phyloP scores from a whole-genome alignment of 2,888 invertebrate species.

The Ommatoiulus sabulosus region DNA sequence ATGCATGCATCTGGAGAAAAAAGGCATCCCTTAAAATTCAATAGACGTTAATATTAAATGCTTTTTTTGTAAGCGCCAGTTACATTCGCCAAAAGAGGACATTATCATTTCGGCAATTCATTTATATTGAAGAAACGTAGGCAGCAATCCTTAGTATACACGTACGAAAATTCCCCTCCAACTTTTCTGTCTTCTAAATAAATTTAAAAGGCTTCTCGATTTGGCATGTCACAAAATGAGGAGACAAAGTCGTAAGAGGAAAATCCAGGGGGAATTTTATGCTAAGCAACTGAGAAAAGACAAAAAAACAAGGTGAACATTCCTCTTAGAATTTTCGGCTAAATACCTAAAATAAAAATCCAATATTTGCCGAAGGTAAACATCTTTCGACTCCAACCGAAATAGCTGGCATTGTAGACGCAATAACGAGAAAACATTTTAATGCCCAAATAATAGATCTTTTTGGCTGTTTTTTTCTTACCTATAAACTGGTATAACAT shows the following conservation, averaged over 20 bases:
- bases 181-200: conserved; percentile 48
- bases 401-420: conserved; percentile 7
- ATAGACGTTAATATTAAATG: conserved; percentile 48
- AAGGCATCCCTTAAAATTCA: conserved; percentile 45
- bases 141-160: conserved; percentile 23
- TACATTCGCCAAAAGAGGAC: conserved; percentile 41
- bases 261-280: conserved; percentile 48
- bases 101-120: conserved; percentile 48
- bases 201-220: conserved; percentile 48
- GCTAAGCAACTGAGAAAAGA: conserved; percentile 38
- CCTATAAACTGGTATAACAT: neutral
- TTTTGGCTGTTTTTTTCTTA: neutral
- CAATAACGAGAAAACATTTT: conserved; percentile 24
- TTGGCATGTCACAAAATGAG: conserved; percentile 47
- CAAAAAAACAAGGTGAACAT: conserved; percentile 47
- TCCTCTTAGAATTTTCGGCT: conserved; percentile 47
- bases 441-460: conserved; percentile 25
- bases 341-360: conserved; percentile 45
- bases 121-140: conserved; percentile 45
- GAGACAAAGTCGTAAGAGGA: conserved; percentile 41
- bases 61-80: conserved; percentile 4
- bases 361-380: conserved; percentile 38
- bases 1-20: neutral
- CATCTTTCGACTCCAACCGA: conserved; percentile 32
- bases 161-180: conserved; percentile 19